These are phyloP conservation scores for Vireo griseus DNA, from an alignment of 2,797 vertebrate species.

Conservation along the genomic window DNA sequence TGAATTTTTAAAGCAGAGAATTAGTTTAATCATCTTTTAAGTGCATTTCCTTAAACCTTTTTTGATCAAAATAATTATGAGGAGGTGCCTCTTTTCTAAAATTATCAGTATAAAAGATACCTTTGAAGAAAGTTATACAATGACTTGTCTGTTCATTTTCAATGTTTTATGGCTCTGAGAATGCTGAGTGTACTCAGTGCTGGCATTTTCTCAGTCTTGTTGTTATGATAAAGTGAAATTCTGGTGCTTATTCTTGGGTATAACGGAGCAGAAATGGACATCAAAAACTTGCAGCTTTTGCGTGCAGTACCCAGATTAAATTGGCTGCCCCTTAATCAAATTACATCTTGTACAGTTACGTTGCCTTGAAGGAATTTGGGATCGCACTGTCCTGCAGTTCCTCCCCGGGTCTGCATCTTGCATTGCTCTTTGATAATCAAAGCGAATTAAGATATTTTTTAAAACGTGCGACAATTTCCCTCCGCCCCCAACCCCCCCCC, in stretches of 20 bases:
- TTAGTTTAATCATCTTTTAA: background rate
- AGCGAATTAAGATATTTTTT: slow-evolving; percentile 42
- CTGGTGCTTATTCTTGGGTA: background rate
- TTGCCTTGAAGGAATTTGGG: slow-evolving; percentile 5
- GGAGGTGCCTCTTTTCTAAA: background rate
- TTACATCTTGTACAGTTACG: background rate
- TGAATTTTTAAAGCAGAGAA: background rate
- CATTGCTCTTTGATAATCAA: slow-evolving; percentile 24
- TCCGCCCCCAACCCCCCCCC: background rate
- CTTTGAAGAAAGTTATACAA: background rate
- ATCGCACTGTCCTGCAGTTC: background rate
- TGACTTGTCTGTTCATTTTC: background rate
- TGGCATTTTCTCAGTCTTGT: slow-evolving; percentile 20
- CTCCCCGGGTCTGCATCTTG: background rate
- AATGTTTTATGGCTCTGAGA: background rate
- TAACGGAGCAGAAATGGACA: slow-evolving; percentile 8
- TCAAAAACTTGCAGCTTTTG: slow-evolving; percentile 23
- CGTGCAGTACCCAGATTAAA: slow-evolving; percentile 54
- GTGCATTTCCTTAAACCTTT: background rate
- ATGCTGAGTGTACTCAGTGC: background rate
- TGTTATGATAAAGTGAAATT: slow-evolving; percentile 31
- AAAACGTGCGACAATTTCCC: background rate
- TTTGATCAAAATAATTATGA: background rate
- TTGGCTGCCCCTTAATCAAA: slow-evolving; percentile 49
- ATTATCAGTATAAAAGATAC: background rate